These are phyloP conservation scores for Stenopsyche tienmushanensis DNA, from an alignment of 1,140 invertebrate species.

Conservation along the genomic window DNA sequence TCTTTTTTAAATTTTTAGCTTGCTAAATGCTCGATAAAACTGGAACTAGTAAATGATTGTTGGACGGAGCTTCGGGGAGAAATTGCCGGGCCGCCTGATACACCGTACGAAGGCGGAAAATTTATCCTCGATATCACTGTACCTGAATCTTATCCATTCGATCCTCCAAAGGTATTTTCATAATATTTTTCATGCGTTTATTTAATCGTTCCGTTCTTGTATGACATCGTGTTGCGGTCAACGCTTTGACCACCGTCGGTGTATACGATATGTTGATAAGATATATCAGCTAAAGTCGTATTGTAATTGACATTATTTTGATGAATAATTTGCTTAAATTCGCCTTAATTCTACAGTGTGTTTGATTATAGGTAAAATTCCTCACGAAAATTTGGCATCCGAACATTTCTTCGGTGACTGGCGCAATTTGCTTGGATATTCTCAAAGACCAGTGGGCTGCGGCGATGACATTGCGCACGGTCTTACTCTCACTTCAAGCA, in stretches of 20 bases:
- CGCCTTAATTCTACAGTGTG: no score
- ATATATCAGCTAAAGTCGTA: no score
- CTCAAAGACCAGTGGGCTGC: conserved; percentile 99
- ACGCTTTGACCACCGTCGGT: no score
- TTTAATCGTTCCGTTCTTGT: background rate
- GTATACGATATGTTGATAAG: no score
- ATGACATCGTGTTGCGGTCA: background rate
- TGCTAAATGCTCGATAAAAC: conserved; percentile 87
- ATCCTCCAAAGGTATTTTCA: conserved; percentile 86
- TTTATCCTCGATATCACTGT: conserved; percentile 96
- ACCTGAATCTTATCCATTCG: conserved; percentile 98
- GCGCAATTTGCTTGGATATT: conserved; percentile 98
- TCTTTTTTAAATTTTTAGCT: conserved; percentile 72
- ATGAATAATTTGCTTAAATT: no score
- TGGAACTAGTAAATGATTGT: conserved; percentile 88
- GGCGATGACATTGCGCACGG: conserved; percentile 95
- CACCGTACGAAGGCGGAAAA: conserved; percentile 93
- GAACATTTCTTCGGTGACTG: conserved; percentile 98
- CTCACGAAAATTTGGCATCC: conserved; percentile 99
- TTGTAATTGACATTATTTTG: no score
- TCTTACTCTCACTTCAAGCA: conserved; percentile 90
- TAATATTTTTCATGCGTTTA: conserved; percentile 27
- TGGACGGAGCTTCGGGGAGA: conserved; percentile 90
- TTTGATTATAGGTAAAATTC: conserved; percentile 75
- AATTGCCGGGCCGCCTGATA: conserved; percentile 92